phyloP scores from a whole-genome alignment of 2,797 vertebrate genomes.

The Falco peregrinus region DNA sequence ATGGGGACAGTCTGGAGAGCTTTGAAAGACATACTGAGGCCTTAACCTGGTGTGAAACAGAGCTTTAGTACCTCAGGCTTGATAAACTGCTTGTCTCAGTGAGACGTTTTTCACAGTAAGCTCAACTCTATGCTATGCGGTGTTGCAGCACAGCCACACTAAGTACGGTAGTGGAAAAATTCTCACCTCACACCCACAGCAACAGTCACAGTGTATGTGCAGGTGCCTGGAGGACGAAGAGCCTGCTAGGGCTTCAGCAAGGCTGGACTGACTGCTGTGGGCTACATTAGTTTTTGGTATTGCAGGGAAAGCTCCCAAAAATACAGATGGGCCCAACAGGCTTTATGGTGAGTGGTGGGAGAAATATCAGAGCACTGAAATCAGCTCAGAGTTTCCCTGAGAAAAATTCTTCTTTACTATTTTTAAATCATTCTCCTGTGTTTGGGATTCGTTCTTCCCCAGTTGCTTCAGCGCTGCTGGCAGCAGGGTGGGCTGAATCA shows the following conservation, averaged over 20 bases:
- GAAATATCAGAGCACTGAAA: background rate
- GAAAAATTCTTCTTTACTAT: background rate
- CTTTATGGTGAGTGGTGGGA: background rate
- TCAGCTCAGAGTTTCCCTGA: background rate
- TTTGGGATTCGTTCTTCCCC: background rate
- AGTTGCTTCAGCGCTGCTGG: background rate
- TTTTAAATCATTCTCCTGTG: background rate
- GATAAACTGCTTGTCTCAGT: background rate
- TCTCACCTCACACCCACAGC: background rate
- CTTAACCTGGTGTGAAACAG: background rate
- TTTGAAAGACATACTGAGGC: background rate
- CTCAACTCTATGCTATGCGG: background rate
- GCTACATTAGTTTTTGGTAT: background rate
- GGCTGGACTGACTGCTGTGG: background rate
- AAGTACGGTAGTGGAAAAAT: background rate
- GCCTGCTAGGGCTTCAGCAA: background rate
- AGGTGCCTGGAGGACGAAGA: background rate
- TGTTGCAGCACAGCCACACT: background rate
- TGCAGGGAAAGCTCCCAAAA: background rate
- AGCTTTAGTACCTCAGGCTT: background rate
- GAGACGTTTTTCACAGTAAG: background rate
- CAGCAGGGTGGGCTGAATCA: background rate
- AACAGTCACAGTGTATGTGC: background rate
- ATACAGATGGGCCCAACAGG: background rate
- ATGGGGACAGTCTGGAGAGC: background rate